phyloP scores from a whole-genome alignment of 2,113 vertebrate genomes.

The Chlorodrepanis virens region DNA sequence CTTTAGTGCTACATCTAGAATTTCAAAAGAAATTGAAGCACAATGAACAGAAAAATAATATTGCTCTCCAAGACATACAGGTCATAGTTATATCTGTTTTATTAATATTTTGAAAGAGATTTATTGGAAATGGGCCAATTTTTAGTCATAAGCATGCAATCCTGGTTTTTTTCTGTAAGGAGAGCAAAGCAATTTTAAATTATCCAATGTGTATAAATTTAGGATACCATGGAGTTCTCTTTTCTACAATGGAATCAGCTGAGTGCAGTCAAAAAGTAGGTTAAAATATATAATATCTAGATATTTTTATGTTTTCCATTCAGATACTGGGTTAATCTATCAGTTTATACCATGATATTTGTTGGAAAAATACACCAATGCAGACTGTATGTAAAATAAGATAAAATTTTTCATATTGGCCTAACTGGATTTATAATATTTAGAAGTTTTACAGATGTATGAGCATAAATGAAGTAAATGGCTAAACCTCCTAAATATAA shows the following conservation, averaged over 20 bases:
- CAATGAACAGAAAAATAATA: background rate
- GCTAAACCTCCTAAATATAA: background rate
- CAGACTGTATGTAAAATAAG: background rate
- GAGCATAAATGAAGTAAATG: background rate
- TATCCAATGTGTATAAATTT: background rate
- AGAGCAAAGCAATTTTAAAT: background rate
- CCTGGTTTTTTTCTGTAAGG: background rate
- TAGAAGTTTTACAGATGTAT: background rate
- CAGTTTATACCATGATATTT: background rate
- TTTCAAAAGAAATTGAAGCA: background rate
- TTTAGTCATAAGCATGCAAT: background rate
- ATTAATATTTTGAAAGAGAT: background rate
- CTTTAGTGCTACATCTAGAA: background rate
- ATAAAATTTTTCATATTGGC: background rate
- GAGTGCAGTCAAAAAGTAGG: background rate
- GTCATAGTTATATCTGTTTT: background rate
- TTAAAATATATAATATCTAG: background rate
- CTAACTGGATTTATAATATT: background rate
- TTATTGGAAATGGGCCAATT: background rate
- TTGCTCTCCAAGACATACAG: background rate
- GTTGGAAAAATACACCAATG: background rate
- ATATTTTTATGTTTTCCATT: background rate
- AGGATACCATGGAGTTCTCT: background rate
- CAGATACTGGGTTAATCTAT: background rate
- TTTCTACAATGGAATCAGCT: background rate